Evolutionary conservation across 92 coral and sea anemone genomes (phyloP).

Genomic region (Siderastrea siderea): DNA sequence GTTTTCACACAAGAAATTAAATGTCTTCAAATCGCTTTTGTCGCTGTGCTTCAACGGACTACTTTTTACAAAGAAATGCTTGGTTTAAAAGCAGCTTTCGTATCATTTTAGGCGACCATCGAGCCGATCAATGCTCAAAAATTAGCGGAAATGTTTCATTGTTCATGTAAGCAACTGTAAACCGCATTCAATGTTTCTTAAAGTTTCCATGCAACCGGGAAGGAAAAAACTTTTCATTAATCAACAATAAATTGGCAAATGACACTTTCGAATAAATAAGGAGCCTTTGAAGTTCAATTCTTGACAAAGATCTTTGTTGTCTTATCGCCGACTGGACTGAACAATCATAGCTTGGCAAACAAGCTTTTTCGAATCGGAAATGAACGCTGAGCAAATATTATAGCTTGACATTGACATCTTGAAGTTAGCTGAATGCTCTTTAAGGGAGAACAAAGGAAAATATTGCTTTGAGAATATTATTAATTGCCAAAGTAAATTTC

Average conservation of each 20-base stretch:
- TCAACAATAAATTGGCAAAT: constrained; percentile 8
- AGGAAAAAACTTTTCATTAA: constrained; percentile 8
- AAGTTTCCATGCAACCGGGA: constrained; percentile 2
- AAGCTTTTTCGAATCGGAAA: constrained; percentile 8
- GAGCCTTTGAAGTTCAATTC: background rate
- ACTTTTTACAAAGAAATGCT: background rate
- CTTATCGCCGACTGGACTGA: background rate
- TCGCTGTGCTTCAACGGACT: too few relatives aligned
- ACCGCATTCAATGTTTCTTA: background rate
- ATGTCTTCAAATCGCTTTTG: background rate
- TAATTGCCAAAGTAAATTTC: constrained; percentile 1
- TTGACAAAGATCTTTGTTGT: background rate
- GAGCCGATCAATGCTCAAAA: background rate
- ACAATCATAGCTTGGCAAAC: background rate
- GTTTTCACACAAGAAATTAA: background rate
- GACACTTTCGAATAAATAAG: constrained; percentile 12
- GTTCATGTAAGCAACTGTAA: background rate
- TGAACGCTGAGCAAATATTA: constrained; percentile 1
- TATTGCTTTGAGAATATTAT: constrained; percentile 21
- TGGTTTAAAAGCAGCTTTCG: background rate
- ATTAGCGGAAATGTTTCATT: background rate
- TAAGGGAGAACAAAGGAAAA: background rate
- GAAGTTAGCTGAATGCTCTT: background rate
- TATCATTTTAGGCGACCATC: background rate
- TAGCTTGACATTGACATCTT: background rate